phyloP scores from a whole-genome alignment of 1,140 invertebrate species.

The Oppia nitens region DNA sequence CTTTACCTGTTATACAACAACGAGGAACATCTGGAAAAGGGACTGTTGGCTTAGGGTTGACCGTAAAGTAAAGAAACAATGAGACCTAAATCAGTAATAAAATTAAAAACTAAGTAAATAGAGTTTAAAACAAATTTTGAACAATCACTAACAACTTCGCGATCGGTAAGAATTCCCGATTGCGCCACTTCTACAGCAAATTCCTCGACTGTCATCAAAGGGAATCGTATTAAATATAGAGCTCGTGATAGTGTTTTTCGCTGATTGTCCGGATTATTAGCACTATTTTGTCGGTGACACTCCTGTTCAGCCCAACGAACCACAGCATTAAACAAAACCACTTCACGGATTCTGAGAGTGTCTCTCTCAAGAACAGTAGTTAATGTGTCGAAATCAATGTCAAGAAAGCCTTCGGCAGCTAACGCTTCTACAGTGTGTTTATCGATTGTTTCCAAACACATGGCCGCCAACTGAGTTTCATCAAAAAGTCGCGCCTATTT shows the following conservation, averaged over 20 bases:
- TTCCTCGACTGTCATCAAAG: slow-evolving; percentile 70
- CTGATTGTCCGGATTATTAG: slow-evolving; percentile 50
- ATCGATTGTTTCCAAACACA: slow-evolving; percentile 70
- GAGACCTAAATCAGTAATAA: slow-evolving; percentile 25
- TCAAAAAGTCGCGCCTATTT: slow-evolving; percentile 55
- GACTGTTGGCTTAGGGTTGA: slow-evolving; percentile 53
- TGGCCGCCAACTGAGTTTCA: slow-evolving; percentile 52
- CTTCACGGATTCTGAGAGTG: slow-evolving; percentile 60
- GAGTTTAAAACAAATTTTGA: too few species aligned
- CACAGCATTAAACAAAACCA: slow-evolving; percentile 53
- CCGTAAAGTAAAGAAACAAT: slow-evolving; percentile 62
- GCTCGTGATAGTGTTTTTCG: slow-evolving; percentile 46
- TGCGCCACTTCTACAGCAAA: slow-evolving; percentile 64
- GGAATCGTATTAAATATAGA: slow-evolving; percentile 58
- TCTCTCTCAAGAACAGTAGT: slow-evolving; percentile 62
- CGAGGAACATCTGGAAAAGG: slow-evolving; percentile 53
- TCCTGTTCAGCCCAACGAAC: slow-evolving; percentile 60
- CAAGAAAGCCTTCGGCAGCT: slow-evolving; percentile 64
- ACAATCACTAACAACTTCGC: slow-evolving; percentile 42
- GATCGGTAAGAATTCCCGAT: slow-evolving; percentile 51
- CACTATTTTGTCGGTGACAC: slow-evolving; percentile 45
- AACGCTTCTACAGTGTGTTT: slow-evolving; percentile 64
- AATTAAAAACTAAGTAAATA: too few species aligned
- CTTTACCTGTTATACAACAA: slow-evolving; percentile 64
- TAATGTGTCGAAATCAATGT: slow-evolving; percentile 67